A percentile compares a stretch with the other conserved stretches of the same genome.
phyloP scores from a whole-genome alignment of 2,113 vertebrate species.

The Aviceda subcristata region DNA sequence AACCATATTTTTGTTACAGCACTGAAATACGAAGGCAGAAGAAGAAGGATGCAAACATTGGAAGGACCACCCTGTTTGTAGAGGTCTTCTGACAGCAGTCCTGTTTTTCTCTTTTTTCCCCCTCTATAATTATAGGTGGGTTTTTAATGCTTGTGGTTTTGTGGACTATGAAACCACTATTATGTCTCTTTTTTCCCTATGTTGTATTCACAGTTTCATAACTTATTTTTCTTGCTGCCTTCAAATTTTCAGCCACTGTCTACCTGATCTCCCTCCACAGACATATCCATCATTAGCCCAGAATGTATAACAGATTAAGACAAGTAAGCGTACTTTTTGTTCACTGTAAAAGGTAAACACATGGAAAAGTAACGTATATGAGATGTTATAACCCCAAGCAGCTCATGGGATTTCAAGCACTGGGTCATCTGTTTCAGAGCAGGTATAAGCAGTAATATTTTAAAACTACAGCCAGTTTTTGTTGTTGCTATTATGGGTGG shows the following conservation, averaged over 20 bases:
- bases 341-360: not conserved
- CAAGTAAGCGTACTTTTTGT: not conserved
- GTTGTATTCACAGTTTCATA: not conserved
- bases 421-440: not conserved
- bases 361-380: not conserved
- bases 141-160: not conserved
- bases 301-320: not conserved
- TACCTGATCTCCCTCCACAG: not conserved
- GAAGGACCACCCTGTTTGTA: not conserved
- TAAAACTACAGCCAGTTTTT: not conserved
- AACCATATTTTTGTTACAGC: not conserved
- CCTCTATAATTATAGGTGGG: not conserved
- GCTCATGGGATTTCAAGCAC: not conserved
- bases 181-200: not conserved
- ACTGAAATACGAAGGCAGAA: not conserved
- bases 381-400: not conserved
- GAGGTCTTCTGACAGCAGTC: not conserved
- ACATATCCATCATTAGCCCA: not conserved
- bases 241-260: not conserved
- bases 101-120: not conserved
- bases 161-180: not conserved
- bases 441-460: not conserved
- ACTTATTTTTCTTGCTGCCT: not conserved
- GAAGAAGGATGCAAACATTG: not conserved
- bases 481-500: rapidly evolving